These are phyloP conservation scores for Callipepla californica DNA, from an alignment of 2,113 vertebrate species.

Conservation along the genomic window DNA sequence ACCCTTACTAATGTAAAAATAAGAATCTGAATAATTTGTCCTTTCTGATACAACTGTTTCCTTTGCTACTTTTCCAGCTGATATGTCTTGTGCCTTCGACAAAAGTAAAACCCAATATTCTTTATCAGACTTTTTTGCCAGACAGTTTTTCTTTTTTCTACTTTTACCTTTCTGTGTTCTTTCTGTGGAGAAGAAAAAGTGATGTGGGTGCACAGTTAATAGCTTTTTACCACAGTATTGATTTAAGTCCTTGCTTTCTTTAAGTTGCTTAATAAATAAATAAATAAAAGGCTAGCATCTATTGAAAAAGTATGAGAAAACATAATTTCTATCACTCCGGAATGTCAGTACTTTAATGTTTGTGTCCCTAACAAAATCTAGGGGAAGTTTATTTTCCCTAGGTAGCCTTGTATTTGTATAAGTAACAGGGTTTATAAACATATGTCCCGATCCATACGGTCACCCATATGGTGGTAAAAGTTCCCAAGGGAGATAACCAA, in stretches of 20 bases:
- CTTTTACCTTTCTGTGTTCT: neutral
- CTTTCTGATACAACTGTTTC: neutral
- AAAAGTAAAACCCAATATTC: neutral
- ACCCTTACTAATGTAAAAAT: neutral
- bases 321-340: rapidly evolving
- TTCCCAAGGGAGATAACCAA: constrained; percentile 50
- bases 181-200: neutral
- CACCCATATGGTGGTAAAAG: constrained; percentile 50
- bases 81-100: neutral
- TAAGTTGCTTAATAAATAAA: neutral
- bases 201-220: neutral
- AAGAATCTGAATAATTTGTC: neutral
- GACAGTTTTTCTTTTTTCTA: neutral
- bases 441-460: constrained; percentile 57
- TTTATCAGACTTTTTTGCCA: neutral
- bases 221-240: neutral
- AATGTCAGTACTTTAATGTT: neutral
- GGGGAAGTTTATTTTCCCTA: constrained; percentile 32
- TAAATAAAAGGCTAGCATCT: neutral
- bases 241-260: neutral
- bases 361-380: constrained; percentile 15
- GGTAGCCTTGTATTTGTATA: constrained; percentile 28
- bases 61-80: neutral
- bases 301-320: neutral
- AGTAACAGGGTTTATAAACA: constrained; percentile 61